phyloP scores from a whole-genome alignment of 2,797 vertebrate genomes.

The Pseudochromis fuscus region DNA sequence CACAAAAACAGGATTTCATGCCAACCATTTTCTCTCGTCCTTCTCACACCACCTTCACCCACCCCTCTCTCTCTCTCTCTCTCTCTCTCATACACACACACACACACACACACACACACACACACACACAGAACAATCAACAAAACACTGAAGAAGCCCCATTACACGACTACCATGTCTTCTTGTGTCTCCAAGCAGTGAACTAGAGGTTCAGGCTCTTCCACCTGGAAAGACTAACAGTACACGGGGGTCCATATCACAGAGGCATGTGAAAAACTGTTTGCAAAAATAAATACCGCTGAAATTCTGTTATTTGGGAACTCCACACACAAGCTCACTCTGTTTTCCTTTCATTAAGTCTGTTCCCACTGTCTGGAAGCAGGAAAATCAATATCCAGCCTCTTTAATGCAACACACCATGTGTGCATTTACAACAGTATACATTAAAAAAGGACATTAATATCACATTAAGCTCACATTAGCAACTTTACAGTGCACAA shows the following conservation, averaged over 20 bases:
- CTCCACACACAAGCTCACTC: neutral
- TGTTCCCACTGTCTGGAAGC: conserved; percentile 8
- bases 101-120: neutral
- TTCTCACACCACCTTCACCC: neutral
- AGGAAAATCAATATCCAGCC: conserved; percentile 35
- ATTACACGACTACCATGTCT: conserved; percentile 4
- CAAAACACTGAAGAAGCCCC: neutral
- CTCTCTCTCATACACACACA: neutral
- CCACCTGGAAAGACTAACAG: conserved; percentile 3
- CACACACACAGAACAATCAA: neutral
- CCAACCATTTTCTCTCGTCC: neutral
- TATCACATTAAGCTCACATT: neutral
- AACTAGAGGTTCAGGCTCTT: neutral
- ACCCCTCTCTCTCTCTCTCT: too few species aligned
- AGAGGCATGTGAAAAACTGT: neutral
- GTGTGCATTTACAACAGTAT: neutral
- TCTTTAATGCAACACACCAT: conserved; percentile 3
- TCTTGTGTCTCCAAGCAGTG: neutral
- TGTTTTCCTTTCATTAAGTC: too few species aligned
- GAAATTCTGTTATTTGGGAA: conserved; percentile 6
- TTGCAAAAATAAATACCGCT: neutral
- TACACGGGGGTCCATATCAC: neutral
- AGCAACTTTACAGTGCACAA: conserved; percentile 7
- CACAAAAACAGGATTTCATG: conserved; percentile 2
- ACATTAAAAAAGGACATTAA: neutral